Evolutionary conservation across 2,113 vertebrate genomes (phyloP), one percentile per base, ranked within the genome.

Genomic region (Rana temporaria): DNA sequence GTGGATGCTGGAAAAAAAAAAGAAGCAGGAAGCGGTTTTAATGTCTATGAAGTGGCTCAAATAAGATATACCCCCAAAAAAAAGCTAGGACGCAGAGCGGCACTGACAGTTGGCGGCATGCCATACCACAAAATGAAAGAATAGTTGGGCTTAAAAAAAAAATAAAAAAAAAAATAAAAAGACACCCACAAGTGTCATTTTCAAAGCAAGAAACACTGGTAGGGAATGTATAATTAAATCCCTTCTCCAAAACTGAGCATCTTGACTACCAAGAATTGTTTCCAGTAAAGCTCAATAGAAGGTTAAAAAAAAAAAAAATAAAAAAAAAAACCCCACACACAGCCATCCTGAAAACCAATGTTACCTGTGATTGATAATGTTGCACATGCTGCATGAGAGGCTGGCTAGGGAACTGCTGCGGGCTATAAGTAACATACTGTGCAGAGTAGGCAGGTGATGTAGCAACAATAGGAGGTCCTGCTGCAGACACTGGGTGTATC

Each of bases 281-380:
- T 20, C 2, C 42, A 38, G 34, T 26, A 5, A 53, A 24, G n/a
- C 26, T 7, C 3, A 18, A 1, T n/a, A 30, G 5, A 15, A 68
- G 3, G 15, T 14, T 30, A 30, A 30, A 3, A 2, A 14, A 6
- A 84, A 42, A 84, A 0, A 70, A 59, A 16, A 64, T 24, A 7
- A 5, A 30, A 18, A n/a, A n/a, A n/a, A n/a, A n/a, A n/a, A n/a
- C n/a, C n/a, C n/a, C n/a, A n/a, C n/a, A n/a, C n/a, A n/a, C n/a
- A n/a, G n/a, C n/a, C 2, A 15, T 15, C 18, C 5, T n/a, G 8
- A 6, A 6, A 6, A 6, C 2, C 0, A 24, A 72, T 16, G 89
- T 88, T 91, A 98, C 98, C 96, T 99, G 98, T 82, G 98, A 97
- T 22, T 98, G 98, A 89, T 98, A 99, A 87, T 99, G 97, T 69